Percentiles rank a stretch among this genome's conserved stretches.
Evolutionary conservation across 1,140 invertebrate genomes (phyloP).

Genomic region (Monochamus saltuarius): DNA sequence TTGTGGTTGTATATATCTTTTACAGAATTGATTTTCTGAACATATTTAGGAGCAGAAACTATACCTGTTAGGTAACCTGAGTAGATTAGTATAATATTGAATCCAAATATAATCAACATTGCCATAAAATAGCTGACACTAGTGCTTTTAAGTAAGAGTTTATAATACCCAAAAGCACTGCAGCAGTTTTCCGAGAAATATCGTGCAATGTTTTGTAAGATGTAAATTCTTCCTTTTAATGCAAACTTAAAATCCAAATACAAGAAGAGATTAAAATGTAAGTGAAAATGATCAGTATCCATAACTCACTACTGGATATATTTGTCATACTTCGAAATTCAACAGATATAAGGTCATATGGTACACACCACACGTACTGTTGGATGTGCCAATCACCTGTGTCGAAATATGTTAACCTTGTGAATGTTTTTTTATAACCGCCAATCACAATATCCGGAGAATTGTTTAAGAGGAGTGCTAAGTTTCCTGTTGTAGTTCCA

Average conservation of each 20-base stretch:
- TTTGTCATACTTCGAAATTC: background rate
- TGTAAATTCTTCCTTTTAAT: background rate
- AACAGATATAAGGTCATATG: background rate
- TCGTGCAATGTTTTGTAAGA: background rate
- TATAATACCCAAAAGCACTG: constrained; percentile 4
- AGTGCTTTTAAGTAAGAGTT: background rate
- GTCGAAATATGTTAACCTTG: constrained; percentile 1
- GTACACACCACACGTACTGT: constrained; percentile 12
- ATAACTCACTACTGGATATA: background rate
- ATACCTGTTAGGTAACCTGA: constrained; percentile 12
- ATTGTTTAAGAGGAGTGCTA: background rate
- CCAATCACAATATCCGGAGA: background rate
- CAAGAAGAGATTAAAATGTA: constrained; percentile 4
- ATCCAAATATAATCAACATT: constrained; percentile 3
- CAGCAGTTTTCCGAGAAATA: background rate
- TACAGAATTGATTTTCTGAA: background rate
- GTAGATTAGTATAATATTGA: constrained; percentile 1
- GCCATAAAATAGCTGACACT: constrained; percentile 8
- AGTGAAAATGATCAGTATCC: background rate
- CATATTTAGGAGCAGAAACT: constrained; percentile 2
- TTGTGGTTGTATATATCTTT: constrained; percentile 11
- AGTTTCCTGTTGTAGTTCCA: constrained; percentile 2
- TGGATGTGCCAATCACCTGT: constrained; percentile 5
- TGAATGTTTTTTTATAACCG: background rate
- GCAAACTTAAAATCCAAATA: constrained; percentile 8